Conservation (phyloP, 2,113 vertebrate genomes). For the Probosciger aterrimus region DNA sequence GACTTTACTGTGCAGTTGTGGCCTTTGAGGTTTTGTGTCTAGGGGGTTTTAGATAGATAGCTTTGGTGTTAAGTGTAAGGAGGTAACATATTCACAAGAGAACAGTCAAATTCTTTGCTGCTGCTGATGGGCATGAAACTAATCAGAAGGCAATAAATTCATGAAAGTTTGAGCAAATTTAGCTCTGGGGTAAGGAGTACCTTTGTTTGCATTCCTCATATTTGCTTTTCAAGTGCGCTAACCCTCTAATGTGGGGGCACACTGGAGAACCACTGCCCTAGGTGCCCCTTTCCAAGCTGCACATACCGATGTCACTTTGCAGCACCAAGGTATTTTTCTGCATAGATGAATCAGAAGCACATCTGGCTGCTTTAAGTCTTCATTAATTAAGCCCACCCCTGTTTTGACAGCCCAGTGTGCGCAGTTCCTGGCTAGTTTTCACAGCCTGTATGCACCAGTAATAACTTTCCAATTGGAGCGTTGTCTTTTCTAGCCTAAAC, state of each 20-base stretch:
- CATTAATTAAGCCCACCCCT: conserved; percentile 27
- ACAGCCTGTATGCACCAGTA: conserved; percentile 26
- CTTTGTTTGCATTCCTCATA: background rate
- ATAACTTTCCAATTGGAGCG: conserved; percentile 28
- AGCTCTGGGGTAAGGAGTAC: background rate
- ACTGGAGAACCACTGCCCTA: background rate
- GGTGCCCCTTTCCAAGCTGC: background rate
- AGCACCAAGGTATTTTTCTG: background rate
- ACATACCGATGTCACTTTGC: background rate
- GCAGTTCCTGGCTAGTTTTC: background rate
- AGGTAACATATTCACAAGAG: conserved; percentile 66
- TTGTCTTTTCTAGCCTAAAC: conserved; percentile 34
- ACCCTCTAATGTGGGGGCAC: background rate
- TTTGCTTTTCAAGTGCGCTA: background rate
- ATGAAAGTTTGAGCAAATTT: background rate
- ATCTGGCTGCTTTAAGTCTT: conserved; percentile 20
- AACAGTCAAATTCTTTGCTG: background rate
- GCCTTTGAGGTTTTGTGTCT: background rate
- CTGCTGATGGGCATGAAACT: background rate
- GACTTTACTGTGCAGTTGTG: background rate
- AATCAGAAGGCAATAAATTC: background rate
- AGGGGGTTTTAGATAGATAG: background rate
- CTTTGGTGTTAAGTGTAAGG: background rate
- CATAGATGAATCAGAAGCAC: background rate
- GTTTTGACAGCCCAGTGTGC: conserved; percentile 20